A percentile compares a stretch with the other conserved stretches of the same genome.
These are phyloP conservation scores for Peromyscus leucopus DNA, from an alignment of 2,113 vertebrate genomes.

Conservation along the genomic window DNA sequence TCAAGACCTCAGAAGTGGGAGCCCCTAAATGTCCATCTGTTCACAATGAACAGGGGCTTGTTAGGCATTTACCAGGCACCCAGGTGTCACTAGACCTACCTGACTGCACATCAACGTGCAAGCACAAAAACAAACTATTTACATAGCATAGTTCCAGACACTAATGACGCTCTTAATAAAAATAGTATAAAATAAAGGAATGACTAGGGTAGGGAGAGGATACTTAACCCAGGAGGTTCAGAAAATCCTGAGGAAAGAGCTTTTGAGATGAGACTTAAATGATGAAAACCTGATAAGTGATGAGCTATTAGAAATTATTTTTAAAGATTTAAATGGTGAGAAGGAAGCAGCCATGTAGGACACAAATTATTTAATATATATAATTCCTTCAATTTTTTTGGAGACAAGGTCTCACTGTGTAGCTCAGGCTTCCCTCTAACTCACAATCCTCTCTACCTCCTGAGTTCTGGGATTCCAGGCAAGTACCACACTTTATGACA, in stretches of 20 bases:
- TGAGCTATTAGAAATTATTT: background rate
- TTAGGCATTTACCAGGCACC: background rate
- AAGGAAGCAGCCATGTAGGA: background rate
- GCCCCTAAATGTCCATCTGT: background rate
- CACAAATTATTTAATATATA: background rate
- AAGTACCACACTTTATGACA: background rate
- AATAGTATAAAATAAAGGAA: background rate
- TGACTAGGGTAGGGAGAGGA: background rate
- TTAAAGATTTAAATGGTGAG: conserved; percentile 38
- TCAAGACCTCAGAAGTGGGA: conserved; percentile 24
- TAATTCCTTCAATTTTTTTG: conserved; percentile 11
- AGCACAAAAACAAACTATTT: conserved; percentile 25
- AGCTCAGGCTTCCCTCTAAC: background rate
- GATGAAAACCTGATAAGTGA: background rate
- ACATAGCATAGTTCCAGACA: conserved; percentile 26
- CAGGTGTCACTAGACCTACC: background rate
- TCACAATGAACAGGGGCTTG: background rate
- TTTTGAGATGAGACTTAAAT: conserved; percentile 18
- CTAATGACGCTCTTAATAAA: conserved; percentile 5
- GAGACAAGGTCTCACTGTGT: background rate
- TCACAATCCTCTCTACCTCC: background rate
- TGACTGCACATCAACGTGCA: background rate
- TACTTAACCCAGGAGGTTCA: background rate
- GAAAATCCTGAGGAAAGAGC: background rate
- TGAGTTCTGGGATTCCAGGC: background rate